A percentile compares a stretch with the other conserved stretches of the same genome.
These are phyloP conservation scores for Loriculus beryllinus DNA, from an alignment of 2,797 vertebrate species.

Conservation along the genomic window DNA sequence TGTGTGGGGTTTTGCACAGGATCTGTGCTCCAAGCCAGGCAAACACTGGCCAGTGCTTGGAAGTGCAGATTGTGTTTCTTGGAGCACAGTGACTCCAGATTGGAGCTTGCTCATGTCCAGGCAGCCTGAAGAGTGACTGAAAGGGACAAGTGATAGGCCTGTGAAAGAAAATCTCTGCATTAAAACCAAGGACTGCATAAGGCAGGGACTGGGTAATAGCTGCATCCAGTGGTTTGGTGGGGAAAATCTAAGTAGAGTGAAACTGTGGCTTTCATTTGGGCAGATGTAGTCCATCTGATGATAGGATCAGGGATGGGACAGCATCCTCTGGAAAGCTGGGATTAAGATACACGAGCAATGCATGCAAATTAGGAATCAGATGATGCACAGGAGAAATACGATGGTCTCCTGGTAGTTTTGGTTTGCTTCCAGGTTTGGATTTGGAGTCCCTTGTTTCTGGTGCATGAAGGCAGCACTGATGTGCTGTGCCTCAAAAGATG, in stretches of 20 bases:
- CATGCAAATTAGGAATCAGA: conserved; percentile 50
- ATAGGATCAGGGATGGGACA: conserved; percentile 12
- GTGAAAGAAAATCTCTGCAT: background rate
- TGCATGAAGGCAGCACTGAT: conserved; percentile 48
- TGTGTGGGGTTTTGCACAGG: background rate
- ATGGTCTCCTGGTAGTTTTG: conserved; percentile 17
- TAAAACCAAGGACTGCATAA: background rate
- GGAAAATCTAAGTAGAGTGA: background rate
- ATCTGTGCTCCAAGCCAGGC: background rate
- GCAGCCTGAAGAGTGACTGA: background rate
- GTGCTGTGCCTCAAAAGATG: conserved; percentile 7
- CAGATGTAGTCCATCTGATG: conserved; percentile 50
- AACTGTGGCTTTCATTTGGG: conserved; percentile 2
- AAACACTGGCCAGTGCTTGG: background rate
- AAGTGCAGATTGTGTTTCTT: background rate
- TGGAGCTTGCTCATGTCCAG: background rate
- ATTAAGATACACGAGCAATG: background rate
- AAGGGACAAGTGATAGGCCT: background rate
- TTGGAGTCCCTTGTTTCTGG: conserved; percentile 43
- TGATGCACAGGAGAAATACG: conserved; percentile 3
- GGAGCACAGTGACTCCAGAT: background rate
- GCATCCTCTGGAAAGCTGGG: conserved; percentile 48
- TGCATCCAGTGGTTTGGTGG: conserved; percentile 17
- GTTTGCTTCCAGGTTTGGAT: conserved; percentile 21
- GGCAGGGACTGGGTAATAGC: background rate